Evolutionary conservation across 2,797 vertebrate species (phyloP).

Genomic region (Anguilla marmorata): DNA sequence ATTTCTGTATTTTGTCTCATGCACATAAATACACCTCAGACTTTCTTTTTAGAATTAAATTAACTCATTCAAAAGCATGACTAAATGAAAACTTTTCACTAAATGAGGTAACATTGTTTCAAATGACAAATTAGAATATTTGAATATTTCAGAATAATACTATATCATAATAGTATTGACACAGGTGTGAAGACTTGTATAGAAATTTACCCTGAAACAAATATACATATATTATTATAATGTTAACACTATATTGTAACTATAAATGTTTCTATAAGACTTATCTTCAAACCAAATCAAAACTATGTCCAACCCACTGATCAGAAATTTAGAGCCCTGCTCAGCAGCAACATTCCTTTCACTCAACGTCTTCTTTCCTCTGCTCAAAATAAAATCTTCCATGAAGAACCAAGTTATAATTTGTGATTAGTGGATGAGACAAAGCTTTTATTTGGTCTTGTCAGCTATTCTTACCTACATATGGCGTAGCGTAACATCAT

Average conservation of each 20-base stretch:
- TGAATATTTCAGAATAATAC: constrained; percentile 26
- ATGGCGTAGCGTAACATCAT: constrained; percentile 57
- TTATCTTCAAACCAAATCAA: constrained; percentile 51
- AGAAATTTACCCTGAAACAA: constrained; percentile 33
- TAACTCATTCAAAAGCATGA: background rate
- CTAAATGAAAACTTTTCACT: background rate
- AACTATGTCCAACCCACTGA: constrained; percentile 52
- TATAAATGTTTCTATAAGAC: constrained; percentile 40
- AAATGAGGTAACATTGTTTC: constrained; percentile 22
- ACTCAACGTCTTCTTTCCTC: constrained; percentile 24
- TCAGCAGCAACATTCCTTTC: constrained; percentile 24
- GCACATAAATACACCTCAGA: constrained; percentile 19
- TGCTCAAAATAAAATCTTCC: background rate
- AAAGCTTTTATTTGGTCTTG: constrained; percentile 60
- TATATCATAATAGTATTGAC: constrained; percentile 28
- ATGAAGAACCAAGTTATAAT: constrained; percentile 42
- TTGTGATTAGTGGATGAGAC: constrained; percentile 51
- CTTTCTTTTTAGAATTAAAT: background rate
- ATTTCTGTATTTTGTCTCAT: constrained; percentile 17
- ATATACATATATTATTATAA: constrained; percentile 31
- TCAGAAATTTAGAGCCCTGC: constrained; percentile 51
- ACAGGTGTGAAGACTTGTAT: constrained; percentile 26
- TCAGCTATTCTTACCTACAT: constrained; percentile 66
- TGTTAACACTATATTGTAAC: constrained; percentile 36
- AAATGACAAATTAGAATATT: constrained; percentile 9